Evolutionary conservation across 2,113 vertebrate species (phyloP).

Genomic region (Genyomyrus donnyi): DNA sequence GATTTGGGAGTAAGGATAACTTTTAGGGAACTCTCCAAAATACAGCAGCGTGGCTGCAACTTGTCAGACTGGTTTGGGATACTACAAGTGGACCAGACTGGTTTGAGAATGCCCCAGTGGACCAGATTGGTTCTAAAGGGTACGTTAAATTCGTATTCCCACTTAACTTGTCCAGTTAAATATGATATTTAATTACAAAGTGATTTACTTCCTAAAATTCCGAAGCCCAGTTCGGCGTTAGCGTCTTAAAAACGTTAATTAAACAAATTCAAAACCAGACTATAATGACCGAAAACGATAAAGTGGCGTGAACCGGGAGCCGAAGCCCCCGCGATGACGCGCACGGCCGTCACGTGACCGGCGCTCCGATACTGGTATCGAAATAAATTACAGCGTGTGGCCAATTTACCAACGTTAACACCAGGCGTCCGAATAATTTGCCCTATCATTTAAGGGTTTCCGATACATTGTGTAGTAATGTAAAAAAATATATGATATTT

Average conservation of each 20-base stretch:
- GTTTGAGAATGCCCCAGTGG: not conserved
- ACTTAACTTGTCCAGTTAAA: not conserved
- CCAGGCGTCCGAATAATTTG: not conserved
- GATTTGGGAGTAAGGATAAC: not conserved
- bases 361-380: constrained; percentile 30
- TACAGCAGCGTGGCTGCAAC: not conserved
- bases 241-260: not conserved
- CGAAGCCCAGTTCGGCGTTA: not conserved
- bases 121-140: not conserved
- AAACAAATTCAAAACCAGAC: not conserved
- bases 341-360: constrained; percentile 10
- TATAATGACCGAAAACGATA: not conserved
- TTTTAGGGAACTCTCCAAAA: not conserved
- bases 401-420: not conserved
- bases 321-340: not conserved
- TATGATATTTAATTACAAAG: not conserved
- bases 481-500: not conserved
- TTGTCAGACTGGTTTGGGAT: not conserved
- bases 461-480: not conserved
- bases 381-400: not conserved
- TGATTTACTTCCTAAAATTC: not conserved
- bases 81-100: not conserved
- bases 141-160: not conserved
- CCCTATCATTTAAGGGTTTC: not conserved
- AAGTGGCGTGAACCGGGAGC: not conserved